Base-by-base conservation (phyloP, 1,140 invertebrate species). In the Orchestia grillus region DNA sequence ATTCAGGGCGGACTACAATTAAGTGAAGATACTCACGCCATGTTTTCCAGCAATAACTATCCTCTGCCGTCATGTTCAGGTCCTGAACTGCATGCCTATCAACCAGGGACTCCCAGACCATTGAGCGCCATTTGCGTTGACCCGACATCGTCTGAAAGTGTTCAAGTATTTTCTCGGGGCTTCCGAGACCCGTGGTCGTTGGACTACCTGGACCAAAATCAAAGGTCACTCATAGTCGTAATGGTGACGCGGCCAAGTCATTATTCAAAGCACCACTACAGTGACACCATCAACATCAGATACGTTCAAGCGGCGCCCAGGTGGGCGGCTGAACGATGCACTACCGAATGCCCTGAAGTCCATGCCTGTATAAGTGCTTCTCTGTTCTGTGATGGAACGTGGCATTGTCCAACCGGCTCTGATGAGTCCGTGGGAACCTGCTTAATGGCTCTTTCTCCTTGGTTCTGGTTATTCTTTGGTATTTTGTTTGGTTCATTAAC, bases 341-440 rank as follows among this genome's bases (percentile, higher is more conserved):
- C 96, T 3, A 97, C 96, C 4, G 96, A 97, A 57, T 97, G 96
- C 53, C 96, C 96, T 19, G 96, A 96, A 44, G 96, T 97, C 16
- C 96, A 97, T 91, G 96, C 96, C 8, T 97, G 96, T 87, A 97
- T 97, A 44, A 97, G 96, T 92, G 96, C 96, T 36, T 96, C 96
- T 16, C 96, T 97, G 47, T 96, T 97, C 57, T 97, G 96, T 96
- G 96, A 97, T 95, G 96, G 96, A 41, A 96, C 96, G 6, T 97
- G 96, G 96, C 96, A 97, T 95, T 97, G 96, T 53, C 96, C 96
- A 28, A 96, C 96, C 8, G 96, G 96, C 41, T 96, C 96, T 90
- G 96, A 97, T 90, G 96, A 97, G 95, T 96, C 96, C 41, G 96
- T 97, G 23, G 96, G 96, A 19, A 97, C 96, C 0, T 97, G 96